These are phyloP conservation scores for Heliconius melpomene DNA, from an alignment of 1,140 invertebrate species.

Conservation along the genomic window DNA sequence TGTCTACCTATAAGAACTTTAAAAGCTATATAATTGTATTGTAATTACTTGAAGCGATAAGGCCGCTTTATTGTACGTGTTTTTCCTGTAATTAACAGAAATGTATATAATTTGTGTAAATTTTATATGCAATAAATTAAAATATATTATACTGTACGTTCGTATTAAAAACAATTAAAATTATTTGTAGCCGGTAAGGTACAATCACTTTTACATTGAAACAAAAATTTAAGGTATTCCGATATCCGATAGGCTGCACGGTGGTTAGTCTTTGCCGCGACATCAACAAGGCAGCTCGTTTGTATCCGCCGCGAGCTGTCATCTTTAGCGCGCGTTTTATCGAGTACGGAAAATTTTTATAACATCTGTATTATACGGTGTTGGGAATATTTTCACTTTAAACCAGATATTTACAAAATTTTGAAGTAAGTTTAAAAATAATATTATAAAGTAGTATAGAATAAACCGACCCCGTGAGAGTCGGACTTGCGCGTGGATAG, in stretches of 20 bases:
- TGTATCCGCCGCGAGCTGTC: neutral
- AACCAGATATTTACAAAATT: neutral
- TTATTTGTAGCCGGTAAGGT: neutral
- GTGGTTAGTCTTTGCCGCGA: slow-evolving; percentile 23
- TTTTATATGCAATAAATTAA: too few relatives aligned
- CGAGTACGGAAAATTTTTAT: neutral
- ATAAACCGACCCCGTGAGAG: too few relatives aligned
- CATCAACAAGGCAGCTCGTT: slow-evolving; percentile 8
- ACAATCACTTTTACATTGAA: neutral
- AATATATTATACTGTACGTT: neutral
- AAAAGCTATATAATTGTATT: neutral
- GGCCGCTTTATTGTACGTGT: too few relatives aligned
- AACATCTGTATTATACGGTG: neutral
- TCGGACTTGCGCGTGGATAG: too few relatives aligned
- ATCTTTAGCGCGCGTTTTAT: neutral
- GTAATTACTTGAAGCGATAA: too few relatives aligned
- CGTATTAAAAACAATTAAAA: neutral
- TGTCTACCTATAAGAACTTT: neutral
- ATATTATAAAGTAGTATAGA: neutral
- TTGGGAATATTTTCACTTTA: neutral
- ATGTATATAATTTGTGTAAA: too few relatives aligned
- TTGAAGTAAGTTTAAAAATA: neutral
- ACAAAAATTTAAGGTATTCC: neutral
- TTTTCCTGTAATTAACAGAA: too few relatives aligned
- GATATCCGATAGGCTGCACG: neutral